Conservation (phyloP, 2,113 vertebrate species). For the Equus przewalskii region DNA sequence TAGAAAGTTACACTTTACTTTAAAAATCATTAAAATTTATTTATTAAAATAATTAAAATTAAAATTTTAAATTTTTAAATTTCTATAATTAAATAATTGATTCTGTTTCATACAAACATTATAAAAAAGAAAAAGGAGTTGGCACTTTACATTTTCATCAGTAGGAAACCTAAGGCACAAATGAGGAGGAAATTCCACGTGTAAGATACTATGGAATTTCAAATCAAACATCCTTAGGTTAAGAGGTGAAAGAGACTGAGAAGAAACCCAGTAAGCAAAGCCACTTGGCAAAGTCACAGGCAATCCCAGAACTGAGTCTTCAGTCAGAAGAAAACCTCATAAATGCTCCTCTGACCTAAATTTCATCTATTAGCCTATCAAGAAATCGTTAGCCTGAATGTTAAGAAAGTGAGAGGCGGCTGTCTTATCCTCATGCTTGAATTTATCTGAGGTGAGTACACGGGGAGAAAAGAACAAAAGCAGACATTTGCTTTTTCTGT, state of each 20-base stretch:
- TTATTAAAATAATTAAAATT: too few species aligned
- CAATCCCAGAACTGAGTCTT: neutral
- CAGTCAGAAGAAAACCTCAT: neutral
- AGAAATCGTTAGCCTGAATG: neutral
- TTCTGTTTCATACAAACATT: neutral
- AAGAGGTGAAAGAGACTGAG: neutral
- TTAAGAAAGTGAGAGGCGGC: neutral
- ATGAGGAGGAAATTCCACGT: neutral
- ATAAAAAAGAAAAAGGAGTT: neutral
- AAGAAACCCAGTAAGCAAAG: neutral
- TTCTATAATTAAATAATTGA: neutral
- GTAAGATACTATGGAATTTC: neutral
- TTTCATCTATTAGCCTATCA: neutral
- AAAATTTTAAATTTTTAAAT: too few species aligned
- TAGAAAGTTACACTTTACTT: neutral
- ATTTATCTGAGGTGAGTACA: neutral
- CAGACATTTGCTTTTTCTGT: conserved; percentile 20
- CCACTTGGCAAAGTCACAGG: neutral
- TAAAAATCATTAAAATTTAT: too few species aligned
- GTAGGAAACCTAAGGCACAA: neutral
- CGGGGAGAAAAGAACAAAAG: neutral
- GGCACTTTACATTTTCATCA: neutral
- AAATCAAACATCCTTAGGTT: neutral
- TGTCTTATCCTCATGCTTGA: neutral
- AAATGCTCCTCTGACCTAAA: neutral